A percentile compares a stretch with the other conserved stretches of the same genome.
phyloP scores from a whole-genome alignment of 2,797 vertebrate genomes.

The Arnoldichthys spilopterus region DNA sequence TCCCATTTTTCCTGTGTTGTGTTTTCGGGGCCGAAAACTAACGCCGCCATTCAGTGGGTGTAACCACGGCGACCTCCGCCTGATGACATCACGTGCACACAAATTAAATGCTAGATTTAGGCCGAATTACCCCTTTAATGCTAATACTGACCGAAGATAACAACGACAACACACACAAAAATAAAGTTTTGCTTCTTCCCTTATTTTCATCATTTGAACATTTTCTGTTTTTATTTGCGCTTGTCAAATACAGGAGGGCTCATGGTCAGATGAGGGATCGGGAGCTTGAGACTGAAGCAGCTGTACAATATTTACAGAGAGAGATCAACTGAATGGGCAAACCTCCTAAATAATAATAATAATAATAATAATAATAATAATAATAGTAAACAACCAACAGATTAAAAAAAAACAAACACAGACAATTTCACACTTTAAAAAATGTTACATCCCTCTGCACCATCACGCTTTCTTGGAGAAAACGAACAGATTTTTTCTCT shows the following conservation, averaged over 20 bases:
- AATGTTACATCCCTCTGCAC: conserved; percentile 63
- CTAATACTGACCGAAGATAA: too few relatives aligned
- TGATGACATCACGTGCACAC: too few relatives aligned
- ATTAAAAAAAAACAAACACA: conserved; percentile 76
- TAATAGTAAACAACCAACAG: conserved; percentile 75
- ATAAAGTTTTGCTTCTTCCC: conserved; percentile 24
- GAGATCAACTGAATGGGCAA: conserved; percentile 65
- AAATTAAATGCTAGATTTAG: too few relatives aligned
- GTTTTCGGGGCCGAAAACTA: too few relatives aligned
- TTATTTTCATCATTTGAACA: conserved; percentile 64
- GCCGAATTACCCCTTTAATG: too few relatives aligned
- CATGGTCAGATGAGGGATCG: conserved; percentile 76
- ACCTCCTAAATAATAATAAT: conserved; percentile 64
- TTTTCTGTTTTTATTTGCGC: conserved; percentile 77
- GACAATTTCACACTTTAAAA: conserved; percentile 68
- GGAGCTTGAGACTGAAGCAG: conserved; percentile 72
- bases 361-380: conserved; percentile 70
- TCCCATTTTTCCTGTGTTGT: too few relatives aligned
- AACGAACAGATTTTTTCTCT: conserved; percentile 61
- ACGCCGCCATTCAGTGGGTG: too few relatives aligned
- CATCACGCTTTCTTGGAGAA: conserved; percentile 69
- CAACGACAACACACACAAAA: conserved; percentile 3
- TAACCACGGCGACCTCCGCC: too few relatives aligned
- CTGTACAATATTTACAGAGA: conserved; percentile 83
- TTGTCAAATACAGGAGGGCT: conserved; percentile 80